These are phyloP conservation scores for Vireo altiloquus DNA, from an alignment of 2,113 vertebrate species.

Conservation along the genomic window DNA sequence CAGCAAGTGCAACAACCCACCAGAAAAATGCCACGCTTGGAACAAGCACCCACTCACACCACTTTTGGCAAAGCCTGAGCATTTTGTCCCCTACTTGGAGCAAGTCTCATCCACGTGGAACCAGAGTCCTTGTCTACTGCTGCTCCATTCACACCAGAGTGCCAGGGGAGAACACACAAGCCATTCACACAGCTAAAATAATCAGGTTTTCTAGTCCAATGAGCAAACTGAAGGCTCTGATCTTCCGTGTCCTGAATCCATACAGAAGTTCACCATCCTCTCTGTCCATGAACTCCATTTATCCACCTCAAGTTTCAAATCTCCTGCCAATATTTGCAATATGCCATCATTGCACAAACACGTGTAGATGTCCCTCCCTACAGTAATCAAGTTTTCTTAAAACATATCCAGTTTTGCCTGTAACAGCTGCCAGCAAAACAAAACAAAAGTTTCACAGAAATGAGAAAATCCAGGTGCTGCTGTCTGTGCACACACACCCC, in stretches of 20 bases:
- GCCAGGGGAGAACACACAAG: not conserved
- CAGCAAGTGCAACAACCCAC: not conserved
- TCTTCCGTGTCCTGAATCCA: not conserved
- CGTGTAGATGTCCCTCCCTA: not conserved
- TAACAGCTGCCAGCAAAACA: not conserved
- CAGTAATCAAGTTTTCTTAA: not conserved
- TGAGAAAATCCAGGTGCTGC: not conserved
- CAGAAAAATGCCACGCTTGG: not conserved
- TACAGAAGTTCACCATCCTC: not conserved
- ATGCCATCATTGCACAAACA: not conserved
- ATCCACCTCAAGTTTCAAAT: not conserved
- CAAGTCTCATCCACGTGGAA: not conserved
- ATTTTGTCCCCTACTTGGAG: not conserved
- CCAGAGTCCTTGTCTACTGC: not conserved
- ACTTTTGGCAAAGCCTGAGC: not conserved
- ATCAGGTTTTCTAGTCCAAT: not conserved
- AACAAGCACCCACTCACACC: not conserved
- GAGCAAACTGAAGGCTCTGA: not conserved
- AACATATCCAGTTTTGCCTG: not conserved
- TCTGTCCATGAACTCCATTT: not conserved
- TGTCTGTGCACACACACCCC: not conserved
- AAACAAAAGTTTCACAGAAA: not conserved
- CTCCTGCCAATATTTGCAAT: not conserved
- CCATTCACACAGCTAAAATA: not conserved
- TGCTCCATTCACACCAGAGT: not conserved